These are phyloP conservation scores for Taenioides sp. DNA, from an alignment of 2,797 vertebrate species.

Conservation along the genomic window DNA sequence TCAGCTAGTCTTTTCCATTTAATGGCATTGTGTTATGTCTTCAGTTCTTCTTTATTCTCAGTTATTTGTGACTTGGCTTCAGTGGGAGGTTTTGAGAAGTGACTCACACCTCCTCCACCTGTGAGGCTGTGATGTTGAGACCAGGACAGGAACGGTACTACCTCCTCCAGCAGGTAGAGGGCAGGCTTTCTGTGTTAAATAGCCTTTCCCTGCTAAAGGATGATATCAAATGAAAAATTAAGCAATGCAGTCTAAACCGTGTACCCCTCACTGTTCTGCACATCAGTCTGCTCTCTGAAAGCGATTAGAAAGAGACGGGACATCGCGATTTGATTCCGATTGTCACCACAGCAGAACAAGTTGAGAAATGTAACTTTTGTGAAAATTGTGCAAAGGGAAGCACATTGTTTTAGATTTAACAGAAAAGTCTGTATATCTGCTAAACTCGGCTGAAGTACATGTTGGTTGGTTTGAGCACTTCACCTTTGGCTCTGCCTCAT, in stretches of 20 bases:
- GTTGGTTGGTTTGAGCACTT: too few relatives aligned
- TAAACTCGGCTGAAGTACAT: too few relatives aligned
- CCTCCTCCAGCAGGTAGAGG: background rate
- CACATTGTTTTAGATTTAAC: too few relatives aligned
- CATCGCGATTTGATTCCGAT: too few relatives aligned
- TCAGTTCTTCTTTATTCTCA: background rate
- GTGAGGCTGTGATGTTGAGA: background rate
- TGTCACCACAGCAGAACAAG: too few relatives aligned
- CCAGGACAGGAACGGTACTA: background rate
- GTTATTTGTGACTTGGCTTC: background rate
- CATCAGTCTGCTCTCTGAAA: too few relatives aligned
- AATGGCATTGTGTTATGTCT: background rate
- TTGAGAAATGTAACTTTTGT: too few relatives aligned
- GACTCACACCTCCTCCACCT: background rate
- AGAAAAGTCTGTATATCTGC: too few relatives aligned
- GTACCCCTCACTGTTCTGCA: too few relatives aligned
- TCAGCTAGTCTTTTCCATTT: background rate
- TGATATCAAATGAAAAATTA: background rate
- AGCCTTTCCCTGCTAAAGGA: background rate
- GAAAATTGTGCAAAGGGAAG: too few relatives aligned
- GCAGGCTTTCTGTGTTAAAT: background rate
- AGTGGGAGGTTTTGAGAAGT: background rate
- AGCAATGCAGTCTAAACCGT: background rate
- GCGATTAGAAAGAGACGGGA: too few relatives aligned
- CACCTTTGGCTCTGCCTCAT: too few relatives aligned